These are phyloP conservation scores for Battus philenor DNA, from an alignment of 1,140 invertebrate species.

Conservation along the genomic window DNA sequence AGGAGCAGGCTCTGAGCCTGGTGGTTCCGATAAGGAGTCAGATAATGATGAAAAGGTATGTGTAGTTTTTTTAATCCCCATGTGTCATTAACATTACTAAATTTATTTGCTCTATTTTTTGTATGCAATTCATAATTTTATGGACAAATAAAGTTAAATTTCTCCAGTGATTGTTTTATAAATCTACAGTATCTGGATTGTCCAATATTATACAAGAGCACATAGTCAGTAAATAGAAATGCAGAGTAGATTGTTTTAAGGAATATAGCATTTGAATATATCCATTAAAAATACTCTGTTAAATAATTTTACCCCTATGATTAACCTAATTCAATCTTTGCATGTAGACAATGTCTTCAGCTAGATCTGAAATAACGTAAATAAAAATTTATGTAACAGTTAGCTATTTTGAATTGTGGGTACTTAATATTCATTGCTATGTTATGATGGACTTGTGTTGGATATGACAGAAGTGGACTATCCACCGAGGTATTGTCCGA, in stretches of 20 bases:
- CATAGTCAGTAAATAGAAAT: slow-evolving; percentile 54
- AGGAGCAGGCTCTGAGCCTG: slow-evolving; percentile 86
- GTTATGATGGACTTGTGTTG: slow-evolving; percentile 37
- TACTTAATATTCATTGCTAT: slow-evolving; percentile 1
- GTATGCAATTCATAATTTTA: slow-evolving; percentile 29
- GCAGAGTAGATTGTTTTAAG: slow-evolving; percentile 51
- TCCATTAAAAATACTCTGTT: background rate
- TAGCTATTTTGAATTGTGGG: background rate
- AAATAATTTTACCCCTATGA: too few species aligned
- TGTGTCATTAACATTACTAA: slow-evolving; percentile 21
- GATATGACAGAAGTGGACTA: slow-evolving; percentile 84
- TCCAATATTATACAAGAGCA: slow-evolving; percentile 41
- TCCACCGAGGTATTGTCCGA: slow-evolving; percentile 85
- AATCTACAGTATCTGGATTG: slow-evolving; percentile 65
- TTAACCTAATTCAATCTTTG: background rate
- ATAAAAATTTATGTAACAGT: too few species aligned
- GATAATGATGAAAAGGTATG: slow-evolving; percentile 93
- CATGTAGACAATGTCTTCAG: slow-evolving; percentile 5
- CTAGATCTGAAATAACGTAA: background rate
- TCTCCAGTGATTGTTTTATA: slow-evolving; percentile 26
- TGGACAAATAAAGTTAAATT: slow-evolving; percentile 17
- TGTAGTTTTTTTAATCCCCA: slow-evolving; percentile 15
- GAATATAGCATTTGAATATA: background rate
- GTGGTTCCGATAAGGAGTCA: slow-evolving; percentile 90
- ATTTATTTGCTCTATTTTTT: slow-evolving; percentile 27